Conservation (phyloP, 2,888 invertebrate species). For the Yponomeuta sedellus region DNA sequence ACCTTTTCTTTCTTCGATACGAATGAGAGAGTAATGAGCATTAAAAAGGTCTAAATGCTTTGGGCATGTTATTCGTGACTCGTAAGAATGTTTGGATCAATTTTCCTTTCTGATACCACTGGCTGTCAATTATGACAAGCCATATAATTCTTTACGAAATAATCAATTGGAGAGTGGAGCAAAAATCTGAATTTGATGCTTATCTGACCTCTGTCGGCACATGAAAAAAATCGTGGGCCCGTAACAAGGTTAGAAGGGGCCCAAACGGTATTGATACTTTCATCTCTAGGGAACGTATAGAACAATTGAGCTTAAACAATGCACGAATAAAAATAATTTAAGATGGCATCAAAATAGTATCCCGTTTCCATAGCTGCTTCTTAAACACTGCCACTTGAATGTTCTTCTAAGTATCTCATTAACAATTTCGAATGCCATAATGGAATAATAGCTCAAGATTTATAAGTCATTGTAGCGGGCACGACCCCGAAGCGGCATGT, state of each 20-base stretch:
- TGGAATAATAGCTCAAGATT: conserved; percentile 10
- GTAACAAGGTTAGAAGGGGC: conserved; percentile 50
- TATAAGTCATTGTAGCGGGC: not conserved
- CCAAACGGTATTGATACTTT: conserved; percentile 40
- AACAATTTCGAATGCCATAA: not conserved
- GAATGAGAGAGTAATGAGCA: conserved; percentile 21
- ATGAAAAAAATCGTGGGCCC: conserved; percentile 56
- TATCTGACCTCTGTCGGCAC: conserved; percentile 67
- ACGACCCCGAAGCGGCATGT: conserved; percentile 15
- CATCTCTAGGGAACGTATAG: not conserved
- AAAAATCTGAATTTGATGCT: conserved; percentile 68
- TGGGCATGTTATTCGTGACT: conserved; percentile 44
- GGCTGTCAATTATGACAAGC: conserved; percentile 63
- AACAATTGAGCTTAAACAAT: not conserved
- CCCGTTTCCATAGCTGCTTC: not conserved
- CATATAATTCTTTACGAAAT: conserved; percentile 69
- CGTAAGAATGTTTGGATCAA: conserved; percentile 50
- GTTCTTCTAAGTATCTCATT: not conserved
- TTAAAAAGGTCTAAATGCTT: conserved; percentile 28
- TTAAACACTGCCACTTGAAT: not conserved
- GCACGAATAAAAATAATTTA: not conserved
- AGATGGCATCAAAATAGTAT: not conserved
- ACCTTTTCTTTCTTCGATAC: conserved; percentile 26
- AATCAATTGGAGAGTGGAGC: conserved; percentile 69
- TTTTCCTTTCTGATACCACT: conserved; percentile 46